Conservation (phyloP, 1,140 invertebrate species). For the Tachypleus tridentatus region DNA sequence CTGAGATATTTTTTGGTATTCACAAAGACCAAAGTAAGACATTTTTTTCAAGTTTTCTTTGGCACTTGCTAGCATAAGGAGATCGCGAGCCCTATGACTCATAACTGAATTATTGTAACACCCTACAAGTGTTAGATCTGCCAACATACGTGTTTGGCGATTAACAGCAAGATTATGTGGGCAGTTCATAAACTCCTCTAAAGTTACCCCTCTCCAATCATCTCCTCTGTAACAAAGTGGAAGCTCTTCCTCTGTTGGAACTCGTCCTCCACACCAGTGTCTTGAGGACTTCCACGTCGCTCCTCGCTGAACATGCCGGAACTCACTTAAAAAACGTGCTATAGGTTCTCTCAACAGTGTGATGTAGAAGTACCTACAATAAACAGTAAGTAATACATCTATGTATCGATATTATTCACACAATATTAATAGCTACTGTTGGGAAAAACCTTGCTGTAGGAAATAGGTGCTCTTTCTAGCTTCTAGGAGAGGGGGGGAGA, state of each 20-base stretch:
- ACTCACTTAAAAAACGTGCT: constrained; percentile 79
- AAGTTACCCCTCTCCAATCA: constrained; percentile 45
- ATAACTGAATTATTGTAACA: constrained; percentile 84
- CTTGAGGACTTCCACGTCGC: constrained; percentile 85
- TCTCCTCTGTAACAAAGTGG: constrained; percentile 43
- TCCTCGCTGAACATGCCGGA: constrained; percentile 86
- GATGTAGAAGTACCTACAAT: constrained; percentile 79
- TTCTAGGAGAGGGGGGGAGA: no score
- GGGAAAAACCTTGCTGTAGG: no score
- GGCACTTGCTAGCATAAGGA: constrained; percentile 79
- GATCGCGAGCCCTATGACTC: constrained; percentile 46
- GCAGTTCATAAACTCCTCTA: constrained; percentile 80
- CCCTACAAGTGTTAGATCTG: constrained; percentile 82
- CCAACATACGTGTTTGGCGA: constrained; percentile 93
- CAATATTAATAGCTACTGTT: no score
- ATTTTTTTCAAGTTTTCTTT: constrained; percentile 87
- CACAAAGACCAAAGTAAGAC: constrained; percentile 94
- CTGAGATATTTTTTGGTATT: constrained; percentile 87
- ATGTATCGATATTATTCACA: no score
- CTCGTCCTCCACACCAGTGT: constrained; percentile 73
- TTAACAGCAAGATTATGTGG: constrained; percentile 87
- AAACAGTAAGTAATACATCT: no score
- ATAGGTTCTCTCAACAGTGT: constrained; percentile 88
- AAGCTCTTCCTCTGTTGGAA: constrained; percentile 52
- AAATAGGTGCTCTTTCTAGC: no score